Base-by-base conservation (phyloP, 2,797 vertebrate genomes). In the Phataginus tetradactyla region DNA sequence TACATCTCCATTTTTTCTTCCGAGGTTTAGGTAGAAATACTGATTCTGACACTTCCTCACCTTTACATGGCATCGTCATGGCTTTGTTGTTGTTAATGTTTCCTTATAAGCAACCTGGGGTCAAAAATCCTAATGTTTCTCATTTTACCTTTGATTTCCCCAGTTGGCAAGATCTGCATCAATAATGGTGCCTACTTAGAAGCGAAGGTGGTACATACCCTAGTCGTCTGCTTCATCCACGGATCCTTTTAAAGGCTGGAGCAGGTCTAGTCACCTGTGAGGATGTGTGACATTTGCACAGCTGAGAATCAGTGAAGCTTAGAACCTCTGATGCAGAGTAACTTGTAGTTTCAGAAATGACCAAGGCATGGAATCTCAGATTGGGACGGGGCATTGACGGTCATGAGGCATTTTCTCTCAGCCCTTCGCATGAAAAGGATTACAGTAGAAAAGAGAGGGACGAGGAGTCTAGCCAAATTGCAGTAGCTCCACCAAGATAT, bases 401-500 rank as follows among this genome's bases (percentile, higher is more conserved):
- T 57, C 69, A 55, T 9, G 51, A 37, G 61, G 64, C 20, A 55
- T 83, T 66, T 72, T 92, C 18, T 15, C 66, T 25, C 42, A 72
- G 89, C 29, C 18, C 34, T 81, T 83, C 18, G n/a, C 59, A 34
- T 80, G 74, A 97, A 95, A 92, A 96, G 91, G 85, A 96, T 97
- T 98, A 97, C 71, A 96, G 97, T 95, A 86, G 57, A 94, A 89
- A 88, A 90, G 89, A 93, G 81, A 92, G 84, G 94, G 86, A 92
- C 15, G 1, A 55, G 23, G 45, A 71, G 95, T 90, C 86, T 89
- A 71, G 95, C 95, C 86, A 96, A 94, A 91, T 39, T 74, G 91
- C 89, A 96, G 84, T 87, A 97, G 96, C 84, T 93, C 93, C 69
- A 93, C 91, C 93, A 98, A 98, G 94, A 86, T 95, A 96, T 98